Base-by-base conservation (phyloP, 2,113 vertebrate genomes). In the Ameiurus melas region DNA sequence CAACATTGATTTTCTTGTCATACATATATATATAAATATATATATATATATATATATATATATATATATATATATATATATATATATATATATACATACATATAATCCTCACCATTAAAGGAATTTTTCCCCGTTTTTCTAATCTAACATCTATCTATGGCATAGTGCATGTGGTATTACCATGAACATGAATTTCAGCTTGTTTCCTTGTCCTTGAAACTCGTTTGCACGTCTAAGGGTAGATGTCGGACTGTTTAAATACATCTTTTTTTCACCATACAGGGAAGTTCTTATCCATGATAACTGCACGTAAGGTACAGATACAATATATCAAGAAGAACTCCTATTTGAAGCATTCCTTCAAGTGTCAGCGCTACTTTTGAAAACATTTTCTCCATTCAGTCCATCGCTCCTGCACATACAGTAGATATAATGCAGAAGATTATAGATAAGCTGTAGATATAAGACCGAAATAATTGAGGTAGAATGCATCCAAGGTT, bases 361-460 rank as follows among this genome's bases (percentile, higher is more conserved):
- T 81, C 8, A 64, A 47, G 60, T 39, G 20, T 68, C 12, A 84
- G 12, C 2, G 0, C 39, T 39, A 77, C 33, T 60, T 43, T n/a
- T 51, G 53, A 77, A 10, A 55, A 73, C 84, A 85, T 82, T 57
- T 78, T 27, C 57, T 8, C 22, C 33, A 58, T 71, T 64, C 30
- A 75, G 47, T 86, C 27, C 78, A 79, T 70, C 47, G 20, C 60
- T 64, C 58, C 82, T 79, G 71, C 85, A 79, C 73, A 84, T 14
- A 55, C 12, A 14, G 12, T 73, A 27, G 84, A 64, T 53, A 9
- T 82, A 43, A 75, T 22, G 47, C 47, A 62, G 43, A 47, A 47
- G 43, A 47, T 7, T 47, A 47, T 47, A 47, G 43, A 47, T 47
- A 84, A 3, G 2, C 12, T 14, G 12, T 73, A 27, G 80, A 64